A percentile compares a stretch with the other conserved stretches of the same genome.
Conservation (phyloP, 2,797 vertebrate species). For the Aeoliscus strigatus region DNA sequence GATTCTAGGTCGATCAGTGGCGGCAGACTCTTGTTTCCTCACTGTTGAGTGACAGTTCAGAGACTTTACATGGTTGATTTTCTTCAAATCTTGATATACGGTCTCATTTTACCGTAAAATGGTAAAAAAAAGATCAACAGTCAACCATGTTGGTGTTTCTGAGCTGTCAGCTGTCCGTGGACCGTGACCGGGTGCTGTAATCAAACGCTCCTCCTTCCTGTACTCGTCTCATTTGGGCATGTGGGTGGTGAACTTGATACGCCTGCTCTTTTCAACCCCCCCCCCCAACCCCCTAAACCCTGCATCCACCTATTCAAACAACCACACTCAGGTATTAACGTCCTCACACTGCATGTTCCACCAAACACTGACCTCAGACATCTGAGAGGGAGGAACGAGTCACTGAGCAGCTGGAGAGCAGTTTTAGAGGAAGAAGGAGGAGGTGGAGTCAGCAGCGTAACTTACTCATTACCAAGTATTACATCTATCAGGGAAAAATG, state of each 20-base stretch:
- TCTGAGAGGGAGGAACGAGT: constrained; percentile 16
- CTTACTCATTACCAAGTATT: no score
- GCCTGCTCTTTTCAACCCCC: constrained; percentile 23
- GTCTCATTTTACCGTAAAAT: no score
- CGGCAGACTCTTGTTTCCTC: constrained; percentile 28
- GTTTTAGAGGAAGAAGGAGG: no score
- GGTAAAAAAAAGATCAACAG: constrained; percentile 7
- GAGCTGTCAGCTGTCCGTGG: constrained; percentile 55
- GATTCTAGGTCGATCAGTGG: constrained; percentile 25
- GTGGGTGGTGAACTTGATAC: constrained; percentile 24
- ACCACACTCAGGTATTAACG: constrained; percentile 51
- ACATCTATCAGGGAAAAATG: no score
- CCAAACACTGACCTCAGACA: constrained; percentile 6
- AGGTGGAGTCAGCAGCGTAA: no score
- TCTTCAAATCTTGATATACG: no score
- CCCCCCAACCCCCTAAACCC: no score
- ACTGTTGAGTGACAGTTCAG: constrained; percentile 52
- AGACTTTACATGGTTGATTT: constrained; percentile 25
- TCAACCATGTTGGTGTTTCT: constrained; percentile 17
- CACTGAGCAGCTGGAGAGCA: constrained; percentile 27
- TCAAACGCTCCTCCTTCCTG: constrained; percentile 64
- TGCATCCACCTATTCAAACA: constrained; percentile 15
- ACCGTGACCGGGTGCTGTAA: constrained; percentile 65
- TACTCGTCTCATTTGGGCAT: constrained; percentile 18
- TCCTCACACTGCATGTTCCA: constrained; percentile 44